Base-by-base conservation (phyloP, 1,140 invertebrate species). In the Sycophila sp. region DNA sequence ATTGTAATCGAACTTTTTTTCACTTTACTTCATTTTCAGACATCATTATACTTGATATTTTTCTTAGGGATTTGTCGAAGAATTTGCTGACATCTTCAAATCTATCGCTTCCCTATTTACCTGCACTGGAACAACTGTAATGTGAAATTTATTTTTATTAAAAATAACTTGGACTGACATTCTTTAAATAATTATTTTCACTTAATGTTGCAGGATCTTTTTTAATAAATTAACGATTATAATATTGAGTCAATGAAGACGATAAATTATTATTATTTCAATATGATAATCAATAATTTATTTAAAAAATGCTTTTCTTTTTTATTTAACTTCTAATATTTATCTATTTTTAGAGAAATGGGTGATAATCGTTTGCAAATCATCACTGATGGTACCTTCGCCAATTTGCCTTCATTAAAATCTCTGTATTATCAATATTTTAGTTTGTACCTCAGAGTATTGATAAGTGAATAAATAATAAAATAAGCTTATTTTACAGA, bases 41-140 rank as follows among this genome's bases (percentile, higher is more conserved):
- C 53, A n/a, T 36, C 17, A 45, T 36, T 17, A 4, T 49, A 26
- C 8, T 34, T 28, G 15, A 40, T 26, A 8, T 13, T 60, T 56
- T 75, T n/a, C n/a, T 17, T 60, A 85, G 83, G 75, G 75, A 82
- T 69, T 73, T 86, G 17, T 78, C 68, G 15, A 65, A 72, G 0
- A 86, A 90, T 78, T 69, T 74, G 2, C 74, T 89, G 26, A 86
- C 82, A 3, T 78, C 85, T 42, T 73, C 78, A 15, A 81, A 83
- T 34, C 73, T 87, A 22, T 77, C 75, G 22, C 83, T 90, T 73
- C 86, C 89, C 47, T 74, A 76, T 69, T 78, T 89, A 34, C 84
- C 85, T 24, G 78, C 74, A 38, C 77, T 90, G 3, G 75, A 73
- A 40, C 86, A 89, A 76, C 78, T 90, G 89, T 90, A 82, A 89